Evolutionary conservation across 2,797 vertebrate genomes (phyloP), one percentile per base, ranked within the genome.

Genomic region (Cercopithecus neglectus): DNA sequence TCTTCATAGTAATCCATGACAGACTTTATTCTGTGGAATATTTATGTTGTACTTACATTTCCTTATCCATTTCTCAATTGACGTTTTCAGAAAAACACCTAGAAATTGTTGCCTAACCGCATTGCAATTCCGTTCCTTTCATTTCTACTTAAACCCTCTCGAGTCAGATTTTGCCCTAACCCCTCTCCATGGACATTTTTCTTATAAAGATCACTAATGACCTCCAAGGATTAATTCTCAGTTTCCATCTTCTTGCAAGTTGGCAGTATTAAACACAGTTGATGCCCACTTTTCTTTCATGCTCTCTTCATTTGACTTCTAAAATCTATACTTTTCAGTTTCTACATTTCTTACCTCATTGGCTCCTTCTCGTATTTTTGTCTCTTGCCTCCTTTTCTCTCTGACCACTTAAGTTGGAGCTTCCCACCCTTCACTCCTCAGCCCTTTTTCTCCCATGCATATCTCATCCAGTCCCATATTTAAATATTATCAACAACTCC

Each of bases 361-460:
- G 12, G 50, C 6, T 79, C 22, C 26, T 78, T 16, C 19, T 55
- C 50, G 8, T 1, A 13, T 13, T 30, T 33, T 41, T 30, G 22
- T 46, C n/a, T 13, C 16, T 6, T 28, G 84, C 33, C 41, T 75
- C 41, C 36, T 78, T 8, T 17, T 5, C 28, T 13, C 39, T 11
- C 21, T 44, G 28, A 41, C 5, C 14, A 81, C 5, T 16, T 46
- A 70, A 26, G 0, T 1, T 12, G 46, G 17, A 64, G 12, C 41
- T 72, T 5, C n/a, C 11, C 8, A 5, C n/a, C 0, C 26, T 36
- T n/a, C 17, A 1, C 9, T 75, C 36, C n/a, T 82, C 21, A 30
- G 44, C 24, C 3, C 30, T 80, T 24, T 84, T 30, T 53, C 28
- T 78, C 9, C 3, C 22, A 46, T 44, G 33, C 2, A 9, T 4